Base-by-base conservation (phyloP, 1,140 invertebrate genomes). In the Eumaeus atala region DNA sequence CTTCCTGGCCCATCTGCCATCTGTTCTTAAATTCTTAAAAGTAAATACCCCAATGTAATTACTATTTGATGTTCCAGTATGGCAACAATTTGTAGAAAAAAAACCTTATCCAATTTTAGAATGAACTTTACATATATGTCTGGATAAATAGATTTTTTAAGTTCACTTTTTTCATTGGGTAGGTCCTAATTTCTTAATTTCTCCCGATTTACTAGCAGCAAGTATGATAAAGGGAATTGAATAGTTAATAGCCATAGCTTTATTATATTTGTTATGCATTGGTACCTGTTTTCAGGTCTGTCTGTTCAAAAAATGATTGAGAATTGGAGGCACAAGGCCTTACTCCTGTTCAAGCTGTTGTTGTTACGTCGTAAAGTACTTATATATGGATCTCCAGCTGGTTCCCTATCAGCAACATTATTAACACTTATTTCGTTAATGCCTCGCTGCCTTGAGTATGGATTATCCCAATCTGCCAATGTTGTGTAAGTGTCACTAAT, bases 341-440 rank as follows among this genome's bases (percentile, higher is more conserved):
- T 99, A 35, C 88, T 98, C 48, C 84, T 99, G 9, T 99, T 99
- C 76, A 99, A 99, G 89, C 84, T 99, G 28, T 77, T 99, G 33
- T 59, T 87, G 37, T 88, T 99, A 47, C 96, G 99, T 79, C 93
- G 93, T 70, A 94, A 93, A 77, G 93, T 98, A 47, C 90, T 99
- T 53, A 96, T 99, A 74, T 97, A 95, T 86, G 95, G 96, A 56
- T 94, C 96, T 11, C 97, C 97, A 1, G 97, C 98, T 1, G 93
- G 96, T 57, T 92, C 93, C 18, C 88, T 99, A 48, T 97, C 96
- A 72, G 92, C 93, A 16, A 91, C 94, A 1, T 92, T 99, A 64
- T 84, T 99, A 11, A 94, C 96, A 11, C 88, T 99, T 40, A 87
- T 98, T 9, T 98, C 97, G 9, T 79, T 99, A 18, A 92, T 96